Evolutionary conservation across 1,140 invertebrate genomes (phyloP).

Genomic region (Ylistrum balloti): DNA sequence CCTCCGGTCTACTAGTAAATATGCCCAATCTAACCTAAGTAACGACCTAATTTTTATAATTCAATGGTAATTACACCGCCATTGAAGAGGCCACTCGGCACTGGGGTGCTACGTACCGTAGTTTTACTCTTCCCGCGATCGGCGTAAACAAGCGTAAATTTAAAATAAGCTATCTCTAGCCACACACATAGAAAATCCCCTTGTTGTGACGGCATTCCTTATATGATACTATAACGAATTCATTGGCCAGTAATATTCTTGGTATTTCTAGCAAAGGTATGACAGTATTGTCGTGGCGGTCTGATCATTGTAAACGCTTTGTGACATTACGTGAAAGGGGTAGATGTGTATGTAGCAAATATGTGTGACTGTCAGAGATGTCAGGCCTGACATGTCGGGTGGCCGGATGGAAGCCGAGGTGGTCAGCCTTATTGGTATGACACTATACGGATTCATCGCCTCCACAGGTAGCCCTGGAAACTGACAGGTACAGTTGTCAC

Average conservation of each 20-base stretch:
- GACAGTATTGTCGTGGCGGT: conserved; percentile 1
- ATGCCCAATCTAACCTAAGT: conserved; percentile 16
- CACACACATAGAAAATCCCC: background rate
- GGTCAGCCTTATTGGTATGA: background rate
- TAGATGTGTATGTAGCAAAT: background rate
- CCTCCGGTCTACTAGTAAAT: background rate
- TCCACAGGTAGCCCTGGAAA: background rate
- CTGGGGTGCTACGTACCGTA: background rate
- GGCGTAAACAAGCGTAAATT: background rate
- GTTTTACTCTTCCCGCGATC: background rate
- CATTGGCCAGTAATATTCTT: background rate
- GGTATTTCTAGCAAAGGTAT: background rate
- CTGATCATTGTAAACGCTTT: background rate
- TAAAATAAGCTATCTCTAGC: conserved; percentile 16
- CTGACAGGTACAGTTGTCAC: conserved; percentile 33
- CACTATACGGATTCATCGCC: background rate
- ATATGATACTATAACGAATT: background rate
- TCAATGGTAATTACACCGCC: conserved; percentile 32
- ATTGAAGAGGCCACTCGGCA: conserved; percentile 1
- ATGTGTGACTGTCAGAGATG: background rate
- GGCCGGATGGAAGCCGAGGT: background rate
- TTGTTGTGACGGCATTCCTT: background rate
- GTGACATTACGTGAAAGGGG: background rate
- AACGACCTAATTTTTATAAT: conserved; percentile 29
- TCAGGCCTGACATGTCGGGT: conserved; percentile 18